Conservation (phyloP, 2,113 vertebrate genomes). For the Fregata magnificens region DNA sequence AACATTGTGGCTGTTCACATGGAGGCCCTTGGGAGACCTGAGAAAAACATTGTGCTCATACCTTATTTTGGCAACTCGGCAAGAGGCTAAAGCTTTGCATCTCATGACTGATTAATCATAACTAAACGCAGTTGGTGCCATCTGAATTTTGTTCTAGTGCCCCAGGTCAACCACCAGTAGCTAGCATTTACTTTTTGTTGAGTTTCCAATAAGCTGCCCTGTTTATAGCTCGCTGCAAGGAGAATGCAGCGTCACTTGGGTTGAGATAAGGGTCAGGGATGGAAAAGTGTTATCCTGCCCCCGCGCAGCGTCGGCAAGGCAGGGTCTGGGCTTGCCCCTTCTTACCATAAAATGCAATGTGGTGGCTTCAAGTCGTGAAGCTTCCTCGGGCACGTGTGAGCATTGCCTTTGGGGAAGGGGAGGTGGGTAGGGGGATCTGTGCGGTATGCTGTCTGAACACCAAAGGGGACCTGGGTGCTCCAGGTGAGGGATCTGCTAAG, state of each 20-base stretch:
- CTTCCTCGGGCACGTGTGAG: fast-evolving
- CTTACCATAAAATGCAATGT: fast-evolving
- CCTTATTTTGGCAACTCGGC: background rate
- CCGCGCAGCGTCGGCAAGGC: fast-evolving
- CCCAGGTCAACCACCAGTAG: fast-evolving
- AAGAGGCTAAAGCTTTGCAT: background rate
- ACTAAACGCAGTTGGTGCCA: background rate
- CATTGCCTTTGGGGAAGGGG: background rate
- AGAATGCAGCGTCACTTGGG: too few species aligned
- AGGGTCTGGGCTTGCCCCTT: background rate
- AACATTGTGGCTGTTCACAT: background rate
- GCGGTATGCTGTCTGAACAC: background rate
- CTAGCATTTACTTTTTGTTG: background rate
- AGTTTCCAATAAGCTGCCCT: background rate
- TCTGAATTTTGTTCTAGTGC: background rate
- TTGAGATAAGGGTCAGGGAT: background rate
- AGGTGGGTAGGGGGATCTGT: background rate
- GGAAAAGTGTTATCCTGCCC: background rate
- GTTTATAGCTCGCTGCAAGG: background rate
- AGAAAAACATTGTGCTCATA: background rate
- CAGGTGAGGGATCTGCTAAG: background rate
- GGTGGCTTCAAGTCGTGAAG: too few species aligned
- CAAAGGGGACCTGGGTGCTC: background rate
- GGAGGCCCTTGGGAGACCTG: background rate
- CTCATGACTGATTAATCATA: background rate